Evolutionary conservation across 64 coral and sea anemone genomes (phyloP), one percentile per base, ranked within the genome.

Genomic region (Astreopora myriophthalma): DNA sequence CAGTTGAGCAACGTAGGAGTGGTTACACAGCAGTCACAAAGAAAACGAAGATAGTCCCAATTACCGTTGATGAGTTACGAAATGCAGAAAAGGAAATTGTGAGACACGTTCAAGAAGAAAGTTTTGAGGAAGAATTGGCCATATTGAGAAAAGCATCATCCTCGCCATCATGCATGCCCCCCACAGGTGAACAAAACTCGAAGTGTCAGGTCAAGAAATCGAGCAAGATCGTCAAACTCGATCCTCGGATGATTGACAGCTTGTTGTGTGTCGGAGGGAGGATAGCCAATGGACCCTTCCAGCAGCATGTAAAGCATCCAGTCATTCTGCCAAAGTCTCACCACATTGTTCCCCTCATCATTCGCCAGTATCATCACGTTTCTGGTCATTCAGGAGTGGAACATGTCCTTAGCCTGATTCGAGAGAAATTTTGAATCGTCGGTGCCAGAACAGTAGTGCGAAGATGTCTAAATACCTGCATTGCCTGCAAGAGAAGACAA

Each of bases 91-190:
- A 35, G 69, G 30, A 73, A 31, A 35, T 72, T 35, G 5, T 35
- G 69, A 72, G 31, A 72, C 30, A 72, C 14, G 69, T 72, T 72
- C 69, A 72, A 36, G 69, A 72, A 72, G 69, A 72, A 34, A 33
- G 69, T 72, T 72, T 72, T 13, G 32, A 72, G 17, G 69, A 73
- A 17, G 69, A 73, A 73, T 73, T 73, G 69, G 69, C 31, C 69
- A 73, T 55, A 73, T 35, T 73, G 69, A 73, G 32, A 36, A 73
- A 35, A 17, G 69, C 27, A 70, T 70, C 67, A 70, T 46, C 42
- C 42, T 6, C 5, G 42, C 42, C 51, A 55, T 55, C 51, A 55
- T 55, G 10, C 51, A 14, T 16, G 3, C 51, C 5, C 51, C 16
- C 51, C 51, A 16, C 51, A 55, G 51, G 69, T 73, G 69, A 30